phyloP scores from a whole-genome alignment of 92 coral and sea anemone genomes.

The Actinostola sp. region DNA sequence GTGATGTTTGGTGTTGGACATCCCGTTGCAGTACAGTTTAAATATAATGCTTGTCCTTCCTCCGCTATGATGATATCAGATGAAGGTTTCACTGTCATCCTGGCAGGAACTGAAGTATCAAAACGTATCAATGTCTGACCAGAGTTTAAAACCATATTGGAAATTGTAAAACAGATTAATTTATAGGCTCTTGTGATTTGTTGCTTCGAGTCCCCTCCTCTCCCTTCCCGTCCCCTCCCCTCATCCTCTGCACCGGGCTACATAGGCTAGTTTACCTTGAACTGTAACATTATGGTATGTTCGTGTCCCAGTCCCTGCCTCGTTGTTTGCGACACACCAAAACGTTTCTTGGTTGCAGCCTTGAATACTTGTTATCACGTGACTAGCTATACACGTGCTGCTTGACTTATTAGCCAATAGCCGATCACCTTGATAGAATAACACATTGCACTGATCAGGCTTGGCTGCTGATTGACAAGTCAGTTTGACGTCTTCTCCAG shows the following conservation, averaged over 20 bases:
- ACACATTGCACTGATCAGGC: conserved; percentile 28
- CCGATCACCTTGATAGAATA: conserved; percentile 12
- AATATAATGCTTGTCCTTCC: conserved; percentile 13
- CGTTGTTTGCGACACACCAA: conserved; percentile 10
- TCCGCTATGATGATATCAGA: background rate
- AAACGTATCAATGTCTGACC: background rate
- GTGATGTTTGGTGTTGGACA: conserved; percentile 51
- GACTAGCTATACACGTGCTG: conserved; percentile 31
- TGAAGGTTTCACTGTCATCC: background rate
- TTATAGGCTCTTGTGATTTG: background rate
- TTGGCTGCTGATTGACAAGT: conserved; percentile 10
- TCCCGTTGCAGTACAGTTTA: conserved; percentile 50
- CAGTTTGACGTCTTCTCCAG: conserved; percentile 20
- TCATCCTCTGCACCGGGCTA: background rate
- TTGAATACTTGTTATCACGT: conserved; percentile 22
- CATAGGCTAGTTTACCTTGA: conserved; percentile 7
- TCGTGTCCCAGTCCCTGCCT: background rate
- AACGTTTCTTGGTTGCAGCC: conserved; percentile 11
- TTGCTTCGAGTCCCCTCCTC: too few relatives aligned
- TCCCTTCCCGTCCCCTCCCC: too few relatives aligned
- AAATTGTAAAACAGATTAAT: background rate
- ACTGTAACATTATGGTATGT: background rate
- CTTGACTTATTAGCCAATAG: background rate
- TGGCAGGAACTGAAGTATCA: conserved; percentile 12
- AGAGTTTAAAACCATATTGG: too few relatives aligned